Conservation (phyloP, 2,113 vertebrate genomes). For the Anhinga rufa region DNA sequence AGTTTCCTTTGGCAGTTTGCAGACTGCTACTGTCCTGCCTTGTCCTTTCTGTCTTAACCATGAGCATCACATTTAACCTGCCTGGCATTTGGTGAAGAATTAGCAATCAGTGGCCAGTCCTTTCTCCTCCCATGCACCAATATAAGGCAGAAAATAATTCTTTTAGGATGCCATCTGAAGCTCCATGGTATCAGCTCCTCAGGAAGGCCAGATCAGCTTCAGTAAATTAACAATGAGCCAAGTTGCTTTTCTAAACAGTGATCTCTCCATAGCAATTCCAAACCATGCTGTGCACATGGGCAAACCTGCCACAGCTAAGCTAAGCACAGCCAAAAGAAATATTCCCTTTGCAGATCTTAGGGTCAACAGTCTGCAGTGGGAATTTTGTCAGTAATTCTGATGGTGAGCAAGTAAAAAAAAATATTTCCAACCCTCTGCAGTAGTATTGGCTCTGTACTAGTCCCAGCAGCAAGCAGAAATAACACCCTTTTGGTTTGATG, state of each 20-base stretch:
- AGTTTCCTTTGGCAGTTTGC: background rate
- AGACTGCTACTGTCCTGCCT: background rate
- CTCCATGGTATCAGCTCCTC: background rate
- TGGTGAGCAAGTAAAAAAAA: background rate
- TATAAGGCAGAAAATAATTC: background rate
- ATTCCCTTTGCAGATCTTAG: background rate
- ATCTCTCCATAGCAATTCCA: background rate
- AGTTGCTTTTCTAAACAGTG: background rate
- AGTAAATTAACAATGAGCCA: background rate
- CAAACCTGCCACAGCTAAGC: background rate
- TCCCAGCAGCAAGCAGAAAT: background rate
- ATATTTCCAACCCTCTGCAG: background rate
- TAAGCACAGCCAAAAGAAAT: background rate
- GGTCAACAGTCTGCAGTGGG: background rate
- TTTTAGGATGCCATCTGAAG: background rate
- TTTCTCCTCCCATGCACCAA: background rate
- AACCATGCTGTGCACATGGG: accelerated
- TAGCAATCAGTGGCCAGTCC: background rate
- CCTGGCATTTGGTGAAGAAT: background rate
- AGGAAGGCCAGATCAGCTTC: background rate
- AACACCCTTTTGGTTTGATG: background rate
- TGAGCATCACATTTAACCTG: background rate
- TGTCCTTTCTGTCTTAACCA: background rate
- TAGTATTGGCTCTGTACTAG: background rate
- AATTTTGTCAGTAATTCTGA: background rate